phyloP scores from a whole-genome alignment of 2,888 invertebrate species.

The Anagyrus pseudococci region DNA sequence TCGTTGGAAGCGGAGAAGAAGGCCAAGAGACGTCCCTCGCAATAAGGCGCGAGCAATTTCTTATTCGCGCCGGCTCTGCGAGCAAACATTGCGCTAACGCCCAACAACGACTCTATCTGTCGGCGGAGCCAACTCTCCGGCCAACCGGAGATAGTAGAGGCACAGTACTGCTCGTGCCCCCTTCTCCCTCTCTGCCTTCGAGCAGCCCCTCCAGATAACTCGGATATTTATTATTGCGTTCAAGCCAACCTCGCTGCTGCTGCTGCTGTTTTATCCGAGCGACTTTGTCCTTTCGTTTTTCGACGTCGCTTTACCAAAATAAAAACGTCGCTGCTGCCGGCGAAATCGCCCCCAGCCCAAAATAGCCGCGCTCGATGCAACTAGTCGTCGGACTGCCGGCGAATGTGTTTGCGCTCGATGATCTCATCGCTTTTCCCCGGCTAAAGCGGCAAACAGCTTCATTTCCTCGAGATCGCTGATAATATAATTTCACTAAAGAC shows the following conservation, averaged over 20 bases:
- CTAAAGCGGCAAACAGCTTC: constrained; percentile 21
- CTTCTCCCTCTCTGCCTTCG: no score
- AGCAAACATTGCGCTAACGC: not conserved
- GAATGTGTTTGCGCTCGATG: no score
- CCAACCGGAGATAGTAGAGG: no score
- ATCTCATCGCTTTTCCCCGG: not conserved
- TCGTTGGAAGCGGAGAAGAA: no score
- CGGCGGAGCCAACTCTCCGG: no score
- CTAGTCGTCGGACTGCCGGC: no score
- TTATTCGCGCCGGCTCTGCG: constrained; percentile 1
- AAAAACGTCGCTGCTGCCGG: not conserved
- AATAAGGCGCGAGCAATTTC: constrained; percentile 20
- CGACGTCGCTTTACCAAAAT: not conserved
- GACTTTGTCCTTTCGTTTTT: no score
- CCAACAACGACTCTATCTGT: no score
- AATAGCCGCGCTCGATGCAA: no score
- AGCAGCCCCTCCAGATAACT: constrained; percentile 17
- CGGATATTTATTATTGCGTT: constrained; percentile 31
- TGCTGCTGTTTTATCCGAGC: not conserved
- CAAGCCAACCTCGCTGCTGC: constrained; percentile 1
- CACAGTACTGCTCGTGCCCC: no score
- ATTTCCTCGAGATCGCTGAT: constrained; percentile 12
- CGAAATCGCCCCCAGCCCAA: not conserved
- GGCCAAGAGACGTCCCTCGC: no score
- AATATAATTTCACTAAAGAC: constrained; percentile 1